These are phyloP conservation scores for Saturnia japonica DNA, from an alignment of 2,888 invertebrate species.

Conservation along the genomic window DNA sequence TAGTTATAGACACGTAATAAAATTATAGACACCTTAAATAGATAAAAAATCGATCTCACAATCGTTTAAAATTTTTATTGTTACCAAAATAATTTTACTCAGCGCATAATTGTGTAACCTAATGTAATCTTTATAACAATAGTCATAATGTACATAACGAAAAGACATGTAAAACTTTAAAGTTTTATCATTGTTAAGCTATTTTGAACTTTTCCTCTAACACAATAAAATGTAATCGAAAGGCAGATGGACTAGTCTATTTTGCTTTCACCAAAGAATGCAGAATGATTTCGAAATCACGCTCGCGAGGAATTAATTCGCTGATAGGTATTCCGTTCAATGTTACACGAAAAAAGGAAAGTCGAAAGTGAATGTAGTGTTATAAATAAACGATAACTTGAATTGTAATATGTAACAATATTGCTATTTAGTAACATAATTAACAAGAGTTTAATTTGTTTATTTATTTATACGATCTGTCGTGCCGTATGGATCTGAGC, in stretches of 20 bases:
- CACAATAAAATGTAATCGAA: slow-evolving; percentile 22
- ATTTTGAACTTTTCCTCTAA: slow-evolving; percentile 25
- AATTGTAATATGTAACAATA: background rate
- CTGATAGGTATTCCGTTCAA: slow-evolving; percentile 28
- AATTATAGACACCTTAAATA: no score
- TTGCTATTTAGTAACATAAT: background rate
- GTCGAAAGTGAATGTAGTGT: slow-evolving; percentile 33
- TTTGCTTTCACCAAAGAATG: slow-evolving; percentile 56
- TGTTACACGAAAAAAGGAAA: slow-evolving; percentile 41
- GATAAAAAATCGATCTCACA: background rate
- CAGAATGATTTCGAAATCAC: slow-evolving; percentile 47
- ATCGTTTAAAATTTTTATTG: background rate
- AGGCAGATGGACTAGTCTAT: slow-evolving; percentile 35
- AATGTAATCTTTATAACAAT: slow-evolving; percentile 28
- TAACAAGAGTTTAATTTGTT: no score
- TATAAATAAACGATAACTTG: slow-evolving; percentile 23
- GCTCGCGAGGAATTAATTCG: slow-evolving; percentile 40
- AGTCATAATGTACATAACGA: slow-evolving; percentile 33
- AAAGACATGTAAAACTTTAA: slow-evolving; percentile 24
- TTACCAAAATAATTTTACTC: slow-evolving; percentile 7
- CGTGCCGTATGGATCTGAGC: no score
- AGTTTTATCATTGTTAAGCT: slow-evolving; percentile 16
- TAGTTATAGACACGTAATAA: no score
- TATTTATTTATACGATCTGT: no score
- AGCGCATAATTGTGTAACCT: slow-evolving; percentile 22